Conservation (phyloP, 2,888 invertebrate species). For the Luperina testacea region DNA sequence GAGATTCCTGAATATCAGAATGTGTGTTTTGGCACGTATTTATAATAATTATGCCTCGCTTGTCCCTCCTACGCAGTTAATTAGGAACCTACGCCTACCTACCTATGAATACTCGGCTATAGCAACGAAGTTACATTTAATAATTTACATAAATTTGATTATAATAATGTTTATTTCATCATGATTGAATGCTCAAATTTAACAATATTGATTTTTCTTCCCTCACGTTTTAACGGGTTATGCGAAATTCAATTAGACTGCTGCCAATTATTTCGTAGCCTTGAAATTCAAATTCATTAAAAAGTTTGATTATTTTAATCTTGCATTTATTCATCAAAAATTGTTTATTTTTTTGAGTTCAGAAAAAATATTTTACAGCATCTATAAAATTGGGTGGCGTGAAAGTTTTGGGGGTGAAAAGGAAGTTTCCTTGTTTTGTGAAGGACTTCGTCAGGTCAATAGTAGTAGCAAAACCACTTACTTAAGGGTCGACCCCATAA, state of each 20-base stretch:
- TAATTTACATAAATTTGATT: background rate
- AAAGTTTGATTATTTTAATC: conserved; percentile 5
- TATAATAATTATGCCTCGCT: background rate
- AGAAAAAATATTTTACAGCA: background rate
- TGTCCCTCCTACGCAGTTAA: conserved; percentile 14
- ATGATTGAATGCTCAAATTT: background rate
- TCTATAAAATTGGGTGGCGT: conserved; percentile 11
- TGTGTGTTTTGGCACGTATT: background rate
- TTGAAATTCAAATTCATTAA: conserved; percentile 12
- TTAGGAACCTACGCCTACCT: conserved; percentile 7
- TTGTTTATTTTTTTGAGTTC: background rate
- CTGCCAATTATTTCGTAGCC: conserved; percentile 26
- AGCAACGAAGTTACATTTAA: conserved; percentile 10
- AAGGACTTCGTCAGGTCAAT: conserved; percentile 36
- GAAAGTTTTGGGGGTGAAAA: conserved; percentile 27
- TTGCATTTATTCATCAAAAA: background rate
- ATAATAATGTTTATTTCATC: no score
- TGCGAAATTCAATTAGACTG: background rate
- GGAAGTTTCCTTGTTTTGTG: conserved; percentile 43
- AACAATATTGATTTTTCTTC: conserved; percentile 1
- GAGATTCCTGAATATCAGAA: background rate
- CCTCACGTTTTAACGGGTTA: background rate
- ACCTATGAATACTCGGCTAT: conserved; percentile 3
- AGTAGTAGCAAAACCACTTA: conserved; percentile 55
- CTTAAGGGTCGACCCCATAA: conserved; percentile 63